Base-by-base conservation (phyloP, 2,797 vertebrate species). In the Tangara arthus region DNA sequence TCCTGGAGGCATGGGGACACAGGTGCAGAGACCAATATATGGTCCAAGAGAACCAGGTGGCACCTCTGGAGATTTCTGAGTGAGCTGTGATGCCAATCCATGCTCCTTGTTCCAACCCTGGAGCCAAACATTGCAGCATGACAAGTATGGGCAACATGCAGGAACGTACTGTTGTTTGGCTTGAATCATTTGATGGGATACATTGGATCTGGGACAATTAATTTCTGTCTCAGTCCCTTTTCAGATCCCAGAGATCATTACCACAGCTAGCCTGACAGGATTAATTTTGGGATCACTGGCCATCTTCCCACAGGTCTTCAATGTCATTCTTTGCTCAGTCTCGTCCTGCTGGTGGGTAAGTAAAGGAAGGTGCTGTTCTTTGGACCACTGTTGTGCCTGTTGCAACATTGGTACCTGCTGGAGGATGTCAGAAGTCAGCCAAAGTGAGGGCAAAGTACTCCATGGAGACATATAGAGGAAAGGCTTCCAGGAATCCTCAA, bases 61-160 rank as follows among this genome's bases (percentile, higher is more conserved):
- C 37, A 47, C 8, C 4, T 55, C 73, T 70, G 65, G 32, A 95
- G 27, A 57, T 27, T 21, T 49, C 35, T 8, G 2, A 42, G 69
- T 1, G 5, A 69, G 59, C 63, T 61, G 16, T 3, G 2, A 21
- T 65, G n/a, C 41, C 46, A 68, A 20, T 9, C 11, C 16, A 16
- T 18, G 23, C 9, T 57, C 60, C 14, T 15, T 47, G 9, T 27
- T 68, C 50, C 64, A 20, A 56, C 8, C 19, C 18, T 26, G 21
- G 14, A 72, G 34, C 35, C 35, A 68, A 82, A 79, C 6, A 1
- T 2, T 30, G 17, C 15, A n/a, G 16, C 0, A 0, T 2, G 2
- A 32, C 11, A 6, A 75, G 28, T 2, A 1, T 28, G 20, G 41
- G 21, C 11, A 65, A 8, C 3, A 0, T 19, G 10, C 32, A 78